Evolutionary conservation across 1,140 invertebrate genomes (phyloP), one percentile per base, ranked within the genome.

Genomic region (Aphelenchoides fujianensis): DNA sequence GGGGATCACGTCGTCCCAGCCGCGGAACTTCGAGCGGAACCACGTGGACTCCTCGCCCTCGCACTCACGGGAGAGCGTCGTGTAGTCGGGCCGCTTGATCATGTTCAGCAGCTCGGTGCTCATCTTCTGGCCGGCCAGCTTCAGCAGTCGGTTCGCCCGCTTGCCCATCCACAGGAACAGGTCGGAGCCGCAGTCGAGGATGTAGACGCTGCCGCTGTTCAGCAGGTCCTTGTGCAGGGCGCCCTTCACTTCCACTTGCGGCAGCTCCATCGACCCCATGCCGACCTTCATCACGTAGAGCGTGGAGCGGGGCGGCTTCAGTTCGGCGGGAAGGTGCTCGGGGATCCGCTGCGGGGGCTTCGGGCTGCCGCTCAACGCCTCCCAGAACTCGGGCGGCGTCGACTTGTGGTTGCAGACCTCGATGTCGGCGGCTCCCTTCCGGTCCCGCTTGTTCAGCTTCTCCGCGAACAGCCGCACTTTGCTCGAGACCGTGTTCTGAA

Each of bases 81-180:
- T 92, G 87, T 92, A 93, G 16, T 90, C 87, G 1, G 94, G 92
- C 23, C 96, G 88, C 67, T 92, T 88, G 32, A 89, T 83, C 84
- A 98, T 92, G 90, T 93, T 94, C 78, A 84, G 83, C 32, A 83
- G 28, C 67, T 83, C 82, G 2, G 37, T 70, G 27, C 72, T 76
- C n/a, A 83, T 71, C 59, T 83, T 83, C 71, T 83, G 81, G 61
- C 82, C 81, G 3, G 97, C 97, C 48, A 95, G 95, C 71, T 95
- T 89, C 0, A 98, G 92, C 68, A 99, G 85, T 66, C 95, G 87
- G 0, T 95, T 96, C 0, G 96, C 98, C 85, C 98, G 98, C 84
- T 96, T 95, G 2, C 97, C 96, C 87, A 98, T 94, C 92, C 96
- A 99, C 9, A 98, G 93, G 87, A 96, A 99, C n/a, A 98, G 89